Conservation (phyloP, 1,140 invertebrate species). For the Macrobrachium nipponense region DNA sequence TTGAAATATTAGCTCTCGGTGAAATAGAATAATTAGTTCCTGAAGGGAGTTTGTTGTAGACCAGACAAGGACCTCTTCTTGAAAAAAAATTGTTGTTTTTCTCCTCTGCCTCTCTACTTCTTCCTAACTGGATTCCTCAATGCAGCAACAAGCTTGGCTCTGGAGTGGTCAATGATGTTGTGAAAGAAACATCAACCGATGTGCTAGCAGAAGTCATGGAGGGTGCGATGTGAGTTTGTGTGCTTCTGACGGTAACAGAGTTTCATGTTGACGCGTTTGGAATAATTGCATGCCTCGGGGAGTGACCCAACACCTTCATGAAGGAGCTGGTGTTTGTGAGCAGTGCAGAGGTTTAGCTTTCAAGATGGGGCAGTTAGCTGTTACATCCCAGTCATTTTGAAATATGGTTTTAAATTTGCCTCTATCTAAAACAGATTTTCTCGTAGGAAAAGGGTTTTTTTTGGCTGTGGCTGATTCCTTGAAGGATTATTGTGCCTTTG, state of each 20-base stretch:
- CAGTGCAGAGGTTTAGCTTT: neutral
- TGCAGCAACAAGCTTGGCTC: slow-evolving; percentile 50
- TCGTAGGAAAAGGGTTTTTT: neutral
- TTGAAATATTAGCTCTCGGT: too few species aligned
- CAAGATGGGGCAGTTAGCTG: too few species aligned
- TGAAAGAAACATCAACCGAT: slow-evolving; percentile 51
- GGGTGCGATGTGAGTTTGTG: slow-evolving; percentile 46
- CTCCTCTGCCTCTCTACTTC: too few species aligned
- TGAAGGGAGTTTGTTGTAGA: too few species aligned
- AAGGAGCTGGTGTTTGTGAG: too few species aligned
- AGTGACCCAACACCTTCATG: too few species aligned
- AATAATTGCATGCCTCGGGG: neutral
- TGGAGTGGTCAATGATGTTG: slow-evolving; percentile 43
- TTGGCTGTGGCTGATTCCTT: too few species aligned
- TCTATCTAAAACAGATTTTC: too few species aligned
- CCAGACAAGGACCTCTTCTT: too few species aligned
- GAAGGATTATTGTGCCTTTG: too few species aligned
- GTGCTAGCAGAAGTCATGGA: slow-evolving; percentile 51
- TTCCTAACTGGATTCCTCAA: neutral
- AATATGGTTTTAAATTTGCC: neutral
- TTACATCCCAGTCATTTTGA: neutral
- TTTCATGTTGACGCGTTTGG: neutral
- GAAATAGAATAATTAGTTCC: too few species aligned
- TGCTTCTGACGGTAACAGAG: neutral
- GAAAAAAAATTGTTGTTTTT: too few species aligned